Percentiles rank a stretch among this genome's conserved stretches.
phyloP scores from a whole-genome alignment of 2,113 vertebrate species.

The Odobenus rosmarus region DNA sequence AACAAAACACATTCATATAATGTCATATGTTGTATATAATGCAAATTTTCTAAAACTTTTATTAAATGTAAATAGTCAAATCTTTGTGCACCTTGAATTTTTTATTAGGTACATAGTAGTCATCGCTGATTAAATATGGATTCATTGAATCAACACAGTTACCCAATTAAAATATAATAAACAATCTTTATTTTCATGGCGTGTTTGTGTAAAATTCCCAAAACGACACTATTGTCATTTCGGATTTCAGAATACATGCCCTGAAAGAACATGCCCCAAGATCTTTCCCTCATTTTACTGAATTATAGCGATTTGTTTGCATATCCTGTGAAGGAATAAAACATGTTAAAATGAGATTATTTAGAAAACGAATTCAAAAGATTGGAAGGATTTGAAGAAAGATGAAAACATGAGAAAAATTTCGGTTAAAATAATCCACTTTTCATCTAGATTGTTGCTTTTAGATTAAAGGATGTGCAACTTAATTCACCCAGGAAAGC shows the following conservation, averaged over 20 bases:
- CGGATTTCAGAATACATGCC: neutral
- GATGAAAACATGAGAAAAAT: neutral
- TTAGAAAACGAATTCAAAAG: neutral
- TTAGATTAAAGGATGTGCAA: constrained; percentile 57
- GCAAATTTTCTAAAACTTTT: neutral
- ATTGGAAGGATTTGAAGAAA: neutral
- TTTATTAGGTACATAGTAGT: neutral
- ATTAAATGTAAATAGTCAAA: neutral
- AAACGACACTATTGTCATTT: neutral
- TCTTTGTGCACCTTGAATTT: neutral
- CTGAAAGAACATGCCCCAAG: rapidly evolving
- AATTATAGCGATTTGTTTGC: neutral
- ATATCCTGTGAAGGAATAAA: neutral
- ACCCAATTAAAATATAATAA: neutral
- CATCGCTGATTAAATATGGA: neutral
- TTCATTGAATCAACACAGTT: neutral
- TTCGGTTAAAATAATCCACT: constrained; percentile 51
- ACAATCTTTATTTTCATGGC: neutral
- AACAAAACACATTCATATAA: neutral
- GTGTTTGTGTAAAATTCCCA: neutral
- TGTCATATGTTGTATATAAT: neutral
- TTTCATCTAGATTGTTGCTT: constrained; percentile 49
- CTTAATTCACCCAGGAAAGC: constrained; percentile 60
- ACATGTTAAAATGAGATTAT: neutral
- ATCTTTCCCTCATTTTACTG: neutral